phyloP scores from a whole-genome alignment of 2,888 invertebrate species.

The Trisateles emortualis region DNA sequence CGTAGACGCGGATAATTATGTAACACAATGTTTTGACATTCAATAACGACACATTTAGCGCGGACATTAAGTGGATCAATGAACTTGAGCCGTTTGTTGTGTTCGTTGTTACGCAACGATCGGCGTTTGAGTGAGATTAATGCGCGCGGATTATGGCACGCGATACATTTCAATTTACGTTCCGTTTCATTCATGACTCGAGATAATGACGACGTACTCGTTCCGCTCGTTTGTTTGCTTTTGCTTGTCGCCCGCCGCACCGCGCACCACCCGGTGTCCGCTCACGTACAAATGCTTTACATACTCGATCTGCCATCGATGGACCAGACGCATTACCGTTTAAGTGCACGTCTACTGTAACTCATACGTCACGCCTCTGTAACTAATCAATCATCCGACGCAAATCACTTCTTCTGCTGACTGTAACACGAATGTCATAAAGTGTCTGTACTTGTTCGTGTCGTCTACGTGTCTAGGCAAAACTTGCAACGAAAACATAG shows the following conservation, averaged over 20 bases:
- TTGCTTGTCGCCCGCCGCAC: slow-evolving; percentile 56
- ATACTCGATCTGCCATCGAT: slow-evolving; percentile 56
- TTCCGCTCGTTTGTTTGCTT: slow-evolving; percentile 77
- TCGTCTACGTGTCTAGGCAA: slow-evolving; percentile 20
- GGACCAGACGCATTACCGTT: slow-evolving; percentile 17
- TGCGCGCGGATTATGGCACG: slow-evolving; percentile 86
- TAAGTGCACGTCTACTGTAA: slow-evolving; percentile 23
- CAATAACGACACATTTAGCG: slow-evolving; percentile 84
- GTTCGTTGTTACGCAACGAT: slow-evolving; percentile 80
- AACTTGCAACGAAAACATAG: slow-evolving; percentile 41
- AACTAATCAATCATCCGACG: slow-evolving; percentile 15
- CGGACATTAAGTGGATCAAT: slow-evolving; percentile 85
- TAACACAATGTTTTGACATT: slow-evolving; percentile 85
- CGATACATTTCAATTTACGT: slow-evolving; percentile 86
- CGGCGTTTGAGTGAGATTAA: slow-evolving; percentile 86
- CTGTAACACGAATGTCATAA: slow-evolving; percentile 13
- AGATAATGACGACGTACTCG: slow-evolving; percentile 80
- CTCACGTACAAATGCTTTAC: slow-evolving; percentile 59
- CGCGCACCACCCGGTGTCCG: slow-evolving; percentile 30
- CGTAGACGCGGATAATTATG: slow-evolving; percentile 77
- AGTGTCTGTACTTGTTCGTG: slow-evolving; percentile 18
- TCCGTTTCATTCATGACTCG: slow-evolving; percentile 84
- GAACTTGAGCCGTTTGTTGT: slow-evolving; percentile 84
- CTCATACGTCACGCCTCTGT: slow-evolving; percentile 22
- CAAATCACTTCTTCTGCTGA: slow-evolving; percentile 16